A percentile compares a stretch with the other conserved stretches of the same genome.
phyloP scores from a whole-genome alignment of 2,113 vertebrate genomes.

The Osmerus mordax region DNA sequence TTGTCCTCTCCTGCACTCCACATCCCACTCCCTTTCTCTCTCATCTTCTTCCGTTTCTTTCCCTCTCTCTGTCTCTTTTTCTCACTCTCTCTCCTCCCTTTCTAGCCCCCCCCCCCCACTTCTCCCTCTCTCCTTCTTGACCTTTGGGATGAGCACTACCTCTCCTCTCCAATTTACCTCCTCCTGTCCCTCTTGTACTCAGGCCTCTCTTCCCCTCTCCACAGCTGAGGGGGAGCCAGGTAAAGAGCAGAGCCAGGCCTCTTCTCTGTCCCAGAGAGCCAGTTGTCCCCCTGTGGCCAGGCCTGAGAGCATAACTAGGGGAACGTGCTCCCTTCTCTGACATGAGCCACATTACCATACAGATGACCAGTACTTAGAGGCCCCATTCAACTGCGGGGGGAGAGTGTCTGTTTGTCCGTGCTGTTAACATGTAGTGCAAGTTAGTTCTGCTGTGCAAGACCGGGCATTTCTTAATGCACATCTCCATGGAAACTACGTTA shows the following conservation, averaged over 20 bases:
- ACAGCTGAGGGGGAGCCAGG: conserved; percentile 59
- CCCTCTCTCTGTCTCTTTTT: conserved; percentile 34
- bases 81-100: conserved; percentile 48
- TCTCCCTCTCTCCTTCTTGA: conserved; percentile 63
- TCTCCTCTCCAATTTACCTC: conserved; percentile 66
- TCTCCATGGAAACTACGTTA: conserved; percentile 24
- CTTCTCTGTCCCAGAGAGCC: conserved; percentile 74
- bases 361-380: conserved; percentile 81
- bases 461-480: conserved; percentile 17
- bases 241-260: conserved; percentile 56
- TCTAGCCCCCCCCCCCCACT: conserved; percentile 12
- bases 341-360: conserved; percentile 89
- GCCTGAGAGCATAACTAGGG: conserved; percentile 40
- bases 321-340: conserved; percentile 53
- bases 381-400: conserved; percentile 80
- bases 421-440: too few relatives aligned
- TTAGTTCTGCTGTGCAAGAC: too few relatives aligned
- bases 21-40: background rate
- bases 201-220: conserved; percentile 27
- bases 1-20: conserved; percentile 28
- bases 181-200: conserved; percentile 56
- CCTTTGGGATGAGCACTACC: conserved; percentile 68
- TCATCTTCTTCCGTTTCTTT: background rate
- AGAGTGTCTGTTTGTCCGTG: too few relatives aligned
- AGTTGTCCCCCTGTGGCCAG: conserved; percentile 54